A percentile compares a stretch with the other conserved stretches of the same genome.
These are phyloP conservation scores for Phallusia fumigata DNA, from an alignment of 23 tunicate species.

Conservation along the genomic window DNA sequence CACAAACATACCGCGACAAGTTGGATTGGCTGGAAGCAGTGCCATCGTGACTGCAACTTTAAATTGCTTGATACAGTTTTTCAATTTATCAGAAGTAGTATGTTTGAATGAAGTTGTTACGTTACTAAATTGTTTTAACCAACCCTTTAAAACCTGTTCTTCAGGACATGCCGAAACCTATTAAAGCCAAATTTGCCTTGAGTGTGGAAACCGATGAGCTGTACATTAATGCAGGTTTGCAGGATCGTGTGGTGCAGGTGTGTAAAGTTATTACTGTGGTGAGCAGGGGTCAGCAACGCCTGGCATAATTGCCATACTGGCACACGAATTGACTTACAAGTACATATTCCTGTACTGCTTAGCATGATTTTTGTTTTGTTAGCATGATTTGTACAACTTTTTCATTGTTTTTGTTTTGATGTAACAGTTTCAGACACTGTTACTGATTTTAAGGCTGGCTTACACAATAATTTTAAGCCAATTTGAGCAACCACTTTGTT, in stretches of 20 bases:
- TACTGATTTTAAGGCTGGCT: no score
- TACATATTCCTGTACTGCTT: no score
- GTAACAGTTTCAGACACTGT: no score
- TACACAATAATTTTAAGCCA: no score
- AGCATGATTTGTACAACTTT: no score
- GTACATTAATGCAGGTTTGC: conserved; percentile 92
- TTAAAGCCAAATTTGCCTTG: conserved; percentile 75
- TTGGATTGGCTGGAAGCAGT: conserved; percentile 93
- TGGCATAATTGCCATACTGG: no score
- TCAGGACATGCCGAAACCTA: conserved; percentile 86
- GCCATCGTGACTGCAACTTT: conserved; percentile 92
- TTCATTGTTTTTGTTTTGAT: no score
- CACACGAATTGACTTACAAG: no score
- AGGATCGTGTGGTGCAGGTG: conserved; percentile 90
- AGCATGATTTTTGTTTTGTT: no score
- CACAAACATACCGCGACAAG: conserved; percentile 94
- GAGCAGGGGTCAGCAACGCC: no score
- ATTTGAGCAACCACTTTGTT: no score
- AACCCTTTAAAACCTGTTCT: background rate
- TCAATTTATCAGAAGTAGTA: conserved; percentile 48
- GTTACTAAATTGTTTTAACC: background rate
- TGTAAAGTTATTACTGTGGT: no score
- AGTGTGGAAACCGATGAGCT: conserved; percentile 89
- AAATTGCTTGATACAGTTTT: conserved; percentile 78
- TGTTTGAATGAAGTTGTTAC: background rate